These are phyloP conservation scores for Alces alces DNA, from an alignment of 2,113 vertebrate species.

Conservation along the genomic window DNA sequence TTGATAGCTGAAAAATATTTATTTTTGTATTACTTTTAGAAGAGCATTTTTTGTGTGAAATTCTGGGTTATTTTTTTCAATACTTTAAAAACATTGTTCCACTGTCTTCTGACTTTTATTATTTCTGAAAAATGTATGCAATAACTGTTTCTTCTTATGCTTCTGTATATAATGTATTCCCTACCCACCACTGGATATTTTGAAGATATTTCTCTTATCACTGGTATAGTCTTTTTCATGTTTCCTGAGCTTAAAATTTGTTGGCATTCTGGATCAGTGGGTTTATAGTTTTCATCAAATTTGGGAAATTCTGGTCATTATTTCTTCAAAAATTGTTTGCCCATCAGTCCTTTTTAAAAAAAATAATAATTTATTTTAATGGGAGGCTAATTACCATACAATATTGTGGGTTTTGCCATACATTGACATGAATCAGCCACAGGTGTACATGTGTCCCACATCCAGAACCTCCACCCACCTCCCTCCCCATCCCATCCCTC, in stretches of 20 bases:
- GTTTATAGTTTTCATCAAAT: neutral
- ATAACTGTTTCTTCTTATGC: neutral
- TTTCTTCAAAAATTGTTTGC: neutral
- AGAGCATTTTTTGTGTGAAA: neutral
- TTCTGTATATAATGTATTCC: neutral
- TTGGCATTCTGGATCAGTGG: neutral
- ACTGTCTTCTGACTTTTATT: neutral
- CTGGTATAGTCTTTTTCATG: neutral
- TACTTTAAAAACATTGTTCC: neutral
- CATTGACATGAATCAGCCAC: neutral
- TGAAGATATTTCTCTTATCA: neutral
- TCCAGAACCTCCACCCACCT: neutral
- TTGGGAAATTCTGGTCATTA: neutral
- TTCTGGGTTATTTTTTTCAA: neutral
- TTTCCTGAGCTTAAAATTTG: neutral
- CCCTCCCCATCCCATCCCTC: neutral
- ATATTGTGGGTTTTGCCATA: neutral
- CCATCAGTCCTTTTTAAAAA: neutral
- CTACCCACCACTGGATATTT: neutral
- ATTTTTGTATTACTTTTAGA: neutral
- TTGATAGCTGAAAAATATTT: neutral
- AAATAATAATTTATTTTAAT: neutral
- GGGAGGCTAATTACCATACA: neutral
- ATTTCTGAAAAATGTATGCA: neutral
- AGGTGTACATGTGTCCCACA: neutral